Evolutionary conservation across 2,113 vertebrate species (phyloP).

Genomic region (Procavia capensis): DNA sequence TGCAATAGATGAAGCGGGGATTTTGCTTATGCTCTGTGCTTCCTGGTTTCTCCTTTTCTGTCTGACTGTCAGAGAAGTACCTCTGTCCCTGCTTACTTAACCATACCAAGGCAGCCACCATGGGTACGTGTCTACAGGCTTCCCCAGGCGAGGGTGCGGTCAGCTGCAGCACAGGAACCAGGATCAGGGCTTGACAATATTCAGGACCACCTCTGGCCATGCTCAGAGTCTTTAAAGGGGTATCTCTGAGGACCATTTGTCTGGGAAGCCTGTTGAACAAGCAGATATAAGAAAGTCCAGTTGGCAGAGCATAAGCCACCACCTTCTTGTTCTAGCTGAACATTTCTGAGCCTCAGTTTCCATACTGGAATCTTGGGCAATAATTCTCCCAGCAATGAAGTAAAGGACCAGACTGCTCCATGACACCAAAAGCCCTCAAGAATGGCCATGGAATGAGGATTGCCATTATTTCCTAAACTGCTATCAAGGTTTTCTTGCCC

Average conservation of each 20-base stretch:
- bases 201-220: fast-evolving
- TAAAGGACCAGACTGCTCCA: too few relatives aligned
- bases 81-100: background rate
- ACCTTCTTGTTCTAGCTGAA: background rate
- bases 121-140: background rate
- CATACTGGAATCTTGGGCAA: background rate
- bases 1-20: background rate
- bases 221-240: too few relatives aligned
- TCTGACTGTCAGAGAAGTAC: background rate
- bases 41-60: background rate
- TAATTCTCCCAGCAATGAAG: background rate
- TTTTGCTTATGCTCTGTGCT: background rate
- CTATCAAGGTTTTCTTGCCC: background rate
- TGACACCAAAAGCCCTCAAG: background rate
- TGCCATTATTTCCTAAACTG: background rate
- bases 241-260: fast-evolving
- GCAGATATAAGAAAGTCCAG: fast-evolving
- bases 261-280: background rate
- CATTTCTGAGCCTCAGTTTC: background rate
- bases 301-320: background rate
- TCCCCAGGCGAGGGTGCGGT: background rate
- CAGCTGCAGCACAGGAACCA: too few relatives aligned
- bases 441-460: background rate
- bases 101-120: too few relatives aligned
- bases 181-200: background rate